Evolutionary conservation across 35 echinoderm and acorn worm species (phyloP), one percentile per base, ranked within the genome.

Genomic region (Diadema setosum): DNA sequence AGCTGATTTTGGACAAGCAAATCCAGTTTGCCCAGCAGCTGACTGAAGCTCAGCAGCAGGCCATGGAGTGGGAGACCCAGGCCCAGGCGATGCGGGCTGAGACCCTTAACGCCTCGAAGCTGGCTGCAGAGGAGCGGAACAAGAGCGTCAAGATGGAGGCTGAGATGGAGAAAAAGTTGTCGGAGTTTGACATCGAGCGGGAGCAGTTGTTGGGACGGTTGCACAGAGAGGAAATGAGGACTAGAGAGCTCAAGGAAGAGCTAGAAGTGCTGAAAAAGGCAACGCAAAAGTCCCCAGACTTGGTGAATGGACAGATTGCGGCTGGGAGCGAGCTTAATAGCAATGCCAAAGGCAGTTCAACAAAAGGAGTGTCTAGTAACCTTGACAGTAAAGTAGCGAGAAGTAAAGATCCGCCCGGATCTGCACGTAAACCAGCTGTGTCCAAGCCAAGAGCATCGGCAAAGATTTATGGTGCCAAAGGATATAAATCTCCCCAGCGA

Each of bases 161-260:
- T 30, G 92, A 91, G 61, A 99, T 99, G 61, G 96, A 99, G 81
- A 90, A 86, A 39, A 93, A 94, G 84, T 74, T 99, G 1, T 95
- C 96, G 29, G 96, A 99, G 39, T 94, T 94, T 94, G 96, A 99
- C 58, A 93, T 94, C 29, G 96, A 99, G 78, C 90, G 93, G 43
- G 96, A 99, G 75, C 96, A 99, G 69, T 80, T 99, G 33, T 59
- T 85, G 24, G 96, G 88, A 14, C 92, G 94, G 59, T 86, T 92
- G 21, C 91, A 99, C 24, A 21, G 96, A 15, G 96, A 99, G 73
- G 96, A 99, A 80, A 92, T 84, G 39, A 94, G 96, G 58, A 94
- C 90, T 80, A 91, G 83, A 83, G 88, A 99, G 65, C 58, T 95
- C 9, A 81, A 85, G 27, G 89, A 91, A 20, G 82, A 91, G 52